Evolutionary conservation across 2,113 vertebrate genomes (phyloP), one percentile per base, ranked within the genome.

Genomic region (Phoxinus phoxinus): DNA sequence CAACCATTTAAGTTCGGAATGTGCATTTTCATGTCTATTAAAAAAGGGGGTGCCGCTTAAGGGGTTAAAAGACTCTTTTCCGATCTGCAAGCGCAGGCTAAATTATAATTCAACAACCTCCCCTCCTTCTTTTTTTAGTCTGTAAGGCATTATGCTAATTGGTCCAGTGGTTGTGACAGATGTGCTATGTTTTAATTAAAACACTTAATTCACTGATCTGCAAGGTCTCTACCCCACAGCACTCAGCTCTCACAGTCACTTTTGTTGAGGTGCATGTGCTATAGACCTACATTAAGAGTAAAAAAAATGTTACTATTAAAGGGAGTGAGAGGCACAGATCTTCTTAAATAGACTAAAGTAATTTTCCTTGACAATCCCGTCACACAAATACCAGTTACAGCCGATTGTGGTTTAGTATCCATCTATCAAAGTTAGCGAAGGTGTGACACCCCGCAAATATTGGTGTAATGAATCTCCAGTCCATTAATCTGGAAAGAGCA

Each of bases 171-270:
- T 82, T 83, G 87, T 89, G 90, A 89, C 88, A 89, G 84, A 89
- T 89, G 86, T 88, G 84, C 59, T 78, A 21, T 82, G 79, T 87
- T 90, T 87, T 89, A 91, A 91, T 90, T 91, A 89, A 89, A 86
- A 58, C 74, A 59, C 78, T 44, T 67, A 80, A 61, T 72, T 83
- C 76, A 84, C 76, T 19, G 78, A 85, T 87, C 83, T 81, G 82
- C 86, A 76, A 72, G 81, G 63, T 63, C 82, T 84, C 27, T 51
- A 35, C 74, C 74, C 61, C 75, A 59, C 46, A 72, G 65, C 65
- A 59, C 76, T 84, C 30, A 12, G 63, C 59, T n/a, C n/a, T 27
- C 51, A 75, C 53, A 30, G 44, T 32, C 30, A 17, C 41, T 25
- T 79, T 80, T 83, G 25, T 35, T 77, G 35, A 87, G 81, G 61